These are phyloP conservation scores for Calliphora vomitoria DNA, from an alignment of 2,888 invertebrate genomes.

Conservation along the genomic window DNA sequence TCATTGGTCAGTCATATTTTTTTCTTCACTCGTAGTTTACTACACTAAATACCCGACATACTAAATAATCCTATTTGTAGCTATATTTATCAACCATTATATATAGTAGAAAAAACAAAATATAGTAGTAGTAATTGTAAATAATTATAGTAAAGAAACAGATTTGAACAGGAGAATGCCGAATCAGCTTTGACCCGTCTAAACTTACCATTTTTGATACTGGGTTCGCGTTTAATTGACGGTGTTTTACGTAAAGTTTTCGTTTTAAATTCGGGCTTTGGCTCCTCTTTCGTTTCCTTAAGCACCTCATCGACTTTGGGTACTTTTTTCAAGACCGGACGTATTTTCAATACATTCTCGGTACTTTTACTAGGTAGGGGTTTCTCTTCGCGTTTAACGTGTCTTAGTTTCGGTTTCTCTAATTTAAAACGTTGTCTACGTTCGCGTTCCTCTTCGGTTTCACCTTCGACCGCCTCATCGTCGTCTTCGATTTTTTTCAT, in stretches of 20 bases:
- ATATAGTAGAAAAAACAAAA: background rate
- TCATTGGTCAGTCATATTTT: background rate
- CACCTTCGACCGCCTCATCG: slow-evolving; percentile 81
- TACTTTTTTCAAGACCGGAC: slow-evolving; percentile 83
- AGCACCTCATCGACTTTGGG: slow-evolving; percentile 83
- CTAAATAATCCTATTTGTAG: background rate
- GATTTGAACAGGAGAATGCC: background rate
- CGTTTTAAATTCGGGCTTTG: slow-evolving; percentile 83
- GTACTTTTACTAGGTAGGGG: slow-evolving; percentile 82
- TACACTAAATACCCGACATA: background rate
- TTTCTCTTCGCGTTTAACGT: slow-evolving; percentile 84
- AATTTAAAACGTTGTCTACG: slow-evolving; percentile 82
- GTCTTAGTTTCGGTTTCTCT: slow-evolving; percentile 83
- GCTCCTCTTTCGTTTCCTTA: slow-evolving; percentile 82
- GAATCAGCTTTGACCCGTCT: slow-evolving; percentile 46
- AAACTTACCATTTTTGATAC: slow-evolving; percentile 82
- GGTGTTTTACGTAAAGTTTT: slow-evolving; percentile 83
- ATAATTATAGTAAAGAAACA: background rate
- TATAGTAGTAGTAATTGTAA: background rate
- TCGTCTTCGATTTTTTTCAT: slow-evolving; percentile 82
- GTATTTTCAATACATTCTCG: slow-evolving; percentile 82
- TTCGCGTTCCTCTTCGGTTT: slow-evolving; percentile 83
- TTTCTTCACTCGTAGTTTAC: background rate
- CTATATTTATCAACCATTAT: background rate
- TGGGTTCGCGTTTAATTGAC: slow-evolving; percentile 82